A percentile compares a stretch with the other conserved stretches of the same genome.
Conservation (phyloP, 2,113 vertebrate species). For the Telmatochromis brichardi region DNA sequence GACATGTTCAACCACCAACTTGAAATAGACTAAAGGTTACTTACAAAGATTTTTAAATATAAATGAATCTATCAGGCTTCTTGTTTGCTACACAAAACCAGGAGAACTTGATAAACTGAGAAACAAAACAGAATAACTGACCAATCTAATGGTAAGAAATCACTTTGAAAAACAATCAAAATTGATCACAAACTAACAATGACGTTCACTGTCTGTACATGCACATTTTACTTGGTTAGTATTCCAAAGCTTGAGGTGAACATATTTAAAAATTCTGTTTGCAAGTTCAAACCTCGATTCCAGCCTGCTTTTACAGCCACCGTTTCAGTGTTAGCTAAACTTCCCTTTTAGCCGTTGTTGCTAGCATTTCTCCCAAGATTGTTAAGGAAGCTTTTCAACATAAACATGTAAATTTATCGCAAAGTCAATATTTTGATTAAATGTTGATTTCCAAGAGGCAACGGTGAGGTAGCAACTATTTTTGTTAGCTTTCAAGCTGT, state of each 20-base stretch:
- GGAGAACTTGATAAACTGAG: background rate
- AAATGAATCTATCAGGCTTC: background rate
- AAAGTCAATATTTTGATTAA: background rate
- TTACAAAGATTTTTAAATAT: background rate
- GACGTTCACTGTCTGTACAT: background rate
- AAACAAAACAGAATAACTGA: background rate
- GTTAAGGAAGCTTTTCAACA: background rate
- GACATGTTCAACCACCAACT: background rate
- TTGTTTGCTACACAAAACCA: background rate
- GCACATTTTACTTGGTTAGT: background rate
- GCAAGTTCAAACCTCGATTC: background rate
- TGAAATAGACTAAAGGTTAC: background rate
- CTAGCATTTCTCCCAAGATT: background rate
- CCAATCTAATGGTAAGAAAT: background rate
- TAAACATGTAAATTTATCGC: background rate
- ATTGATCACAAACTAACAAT: background rate
- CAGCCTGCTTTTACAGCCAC: background rate
- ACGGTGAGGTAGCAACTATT: background rate
- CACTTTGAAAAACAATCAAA: background rate
- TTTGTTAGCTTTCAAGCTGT: background rate
- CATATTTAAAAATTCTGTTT: background rate
- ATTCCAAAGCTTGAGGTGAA: background rate
- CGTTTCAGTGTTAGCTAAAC: background rate
- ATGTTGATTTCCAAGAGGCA: background rate
- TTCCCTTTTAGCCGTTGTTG: background rate